Conservation (phyloP, 1,140 invertebrate species). For the Scaptomyza hsui region DNA sequence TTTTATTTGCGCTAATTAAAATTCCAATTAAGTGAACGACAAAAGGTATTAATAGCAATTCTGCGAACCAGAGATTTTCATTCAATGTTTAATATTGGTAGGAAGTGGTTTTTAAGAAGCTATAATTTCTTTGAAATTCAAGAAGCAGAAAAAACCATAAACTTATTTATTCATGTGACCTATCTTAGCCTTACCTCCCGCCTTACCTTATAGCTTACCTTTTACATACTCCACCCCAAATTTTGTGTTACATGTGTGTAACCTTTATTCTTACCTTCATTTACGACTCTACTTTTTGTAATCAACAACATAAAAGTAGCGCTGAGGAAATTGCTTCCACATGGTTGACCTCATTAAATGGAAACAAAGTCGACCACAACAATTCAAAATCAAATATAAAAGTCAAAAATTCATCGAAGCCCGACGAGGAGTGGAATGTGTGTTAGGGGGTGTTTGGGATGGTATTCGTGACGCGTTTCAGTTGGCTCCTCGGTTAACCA, state of each 20-base stretch:
- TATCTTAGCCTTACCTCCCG: no score
- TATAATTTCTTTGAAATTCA: no score
- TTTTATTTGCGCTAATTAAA: conserved; percentile 61
- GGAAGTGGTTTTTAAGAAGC: neutral
- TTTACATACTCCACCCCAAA: no score
- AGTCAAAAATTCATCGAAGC: conserved; percentile 80
- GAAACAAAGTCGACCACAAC: conserved; percentile 73
- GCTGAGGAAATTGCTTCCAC: conserved; percentile 67
- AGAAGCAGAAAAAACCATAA: no score
- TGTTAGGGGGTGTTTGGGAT: neutral
- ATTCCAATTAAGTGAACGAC: conserved; percentile 45
- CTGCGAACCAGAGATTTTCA: no score
- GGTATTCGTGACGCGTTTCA: conserved; percentile 32
- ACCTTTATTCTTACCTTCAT: neutral
- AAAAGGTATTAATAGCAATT: neutral
- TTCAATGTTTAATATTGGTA: neutral
- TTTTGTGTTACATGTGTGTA: no score
- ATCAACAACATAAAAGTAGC: conserved; percentile 35
- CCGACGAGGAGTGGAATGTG: conserved; percentile 25
- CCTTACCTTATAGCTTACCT: no score
- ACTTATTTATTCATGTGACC: no score
- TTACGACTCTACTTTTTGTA: conserved; percentile 26
- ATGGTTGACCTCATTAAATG: conserved; percentile 72
- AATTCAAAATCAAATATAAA: conserved; percentile 81
- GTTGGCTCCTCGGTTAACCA: conserved; percentile 37